These are phyloP conservation scores for Heloderma charlesbogerti DNA, from an alignment of 2,113 vertebrate species.

Conservation along the genomic window DNA sequence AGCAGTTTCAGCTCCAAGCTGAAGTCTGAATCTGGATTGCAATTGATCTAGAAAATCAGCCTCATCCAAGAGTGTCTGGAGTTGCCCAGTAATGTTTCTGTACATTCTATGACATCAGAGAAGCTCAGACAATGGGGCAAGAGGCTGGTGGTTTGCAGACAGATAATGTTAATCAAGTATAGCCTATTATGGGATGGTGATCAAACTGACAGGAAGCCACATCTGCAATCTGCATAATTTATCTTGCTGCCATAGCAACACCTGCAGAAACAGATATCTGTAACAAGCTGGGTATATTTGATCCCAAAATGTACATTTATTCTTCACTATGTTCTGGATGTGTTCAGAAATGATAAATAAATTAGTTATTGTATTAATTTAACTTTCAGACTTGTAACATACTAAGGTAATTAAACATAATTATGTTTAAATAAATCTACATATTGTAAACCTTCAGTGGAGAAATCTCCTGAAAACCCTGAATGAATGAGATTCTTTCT, in stretches of 20 bases:
- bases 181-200: not conserved
- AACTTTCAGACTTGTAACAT: not conserved
- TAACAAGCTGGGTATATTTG: not conserved
- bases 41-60: not conserved
- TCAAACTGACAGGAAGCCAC: not conserved
- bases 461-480: not conserved
- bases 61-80: not conserved
- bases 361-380: not conserved
- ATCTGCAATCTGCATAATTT: not conserved
- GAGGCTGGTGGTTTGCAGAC: not conserved
- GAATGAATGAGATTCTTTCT: not conserved
- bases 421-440: not conserved
- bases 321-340: not conserved
- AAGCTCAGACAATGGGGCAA: not conserved
- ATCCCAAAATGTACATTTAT: not conserved
- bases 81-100: not conserved
- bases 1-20: not conserved
- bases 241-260: constrained; percentile 11
- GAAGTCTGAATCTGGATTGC: too few species aligned
- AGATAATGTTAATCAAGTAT: not conserved
- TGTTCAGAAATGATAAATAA: not conserved
- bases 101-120: not conserved
- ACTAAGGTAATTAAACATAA: not conserved
- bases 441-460: not conserved
- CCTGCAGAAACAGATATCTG: not conserved